Base-by-base conservation (phyloP, 2,113 vertebrate species). In the Bungarus multicinctus region DNA sequence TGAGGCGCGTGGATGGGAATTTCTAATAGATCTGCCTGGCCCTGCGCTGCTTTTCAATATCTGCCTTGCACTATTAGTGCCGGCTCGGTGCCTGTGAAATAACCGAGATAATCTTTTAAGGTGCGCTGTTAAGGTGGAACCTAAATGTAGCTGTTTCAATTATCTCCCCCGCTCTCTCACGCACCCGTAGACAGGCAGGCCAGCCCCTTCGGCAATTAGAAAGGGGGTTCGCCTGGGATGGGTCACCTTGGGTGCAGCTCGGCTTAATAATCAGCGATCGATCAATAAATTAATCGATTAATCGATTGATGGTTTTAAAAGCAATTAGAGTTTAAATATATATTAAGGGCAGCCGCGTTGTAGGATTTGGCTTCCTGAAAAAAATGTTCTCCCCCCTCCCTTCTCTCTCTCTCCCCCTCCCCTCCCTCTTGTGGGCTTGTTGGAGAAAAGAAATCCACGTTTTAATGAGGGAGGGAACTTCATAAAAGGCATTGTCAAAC, bases 91-190 rank as follows among this genome's bases (percentile, higher is more conserved):
- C 98, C 98, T 98, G 99, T 99, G 99, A 99, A 99, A 99, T 99
- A 99, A 99, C 98, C 98, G 98, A 99, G 98, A 99, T 99, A 99
- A 99, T 99, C 99, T 99, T 98, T 99, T 99, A 99, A 99, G 99
- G 99, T 99, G 98, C 98, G 97, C 98, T 98, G 98, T 99, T 99
- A 99, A 99, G 99, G 99, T 99, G 99, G 99, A 99, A 98, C 98
- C 97, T 96, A 97, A 98, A 98, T 97, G 97, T 98, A 89, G 97
- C 97, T 92, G 94, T 98, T 98, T 95, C 98, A 98, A 98, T 98
- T 98, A 98, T 97, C 97, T 97, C 95, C 92, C 45, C 8, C 39
- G 1, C 90, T 12, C 91, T 96, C 89, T 94, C 96, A 57, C 54
- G 23, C 90, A 53, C 57, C 85, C 89, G 16, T 45, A 53, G 64